phyloP scores from a whole-genome alignment of 2,797 vertebrate genomes.

The Bucorvus abyssinicus region DNA sequence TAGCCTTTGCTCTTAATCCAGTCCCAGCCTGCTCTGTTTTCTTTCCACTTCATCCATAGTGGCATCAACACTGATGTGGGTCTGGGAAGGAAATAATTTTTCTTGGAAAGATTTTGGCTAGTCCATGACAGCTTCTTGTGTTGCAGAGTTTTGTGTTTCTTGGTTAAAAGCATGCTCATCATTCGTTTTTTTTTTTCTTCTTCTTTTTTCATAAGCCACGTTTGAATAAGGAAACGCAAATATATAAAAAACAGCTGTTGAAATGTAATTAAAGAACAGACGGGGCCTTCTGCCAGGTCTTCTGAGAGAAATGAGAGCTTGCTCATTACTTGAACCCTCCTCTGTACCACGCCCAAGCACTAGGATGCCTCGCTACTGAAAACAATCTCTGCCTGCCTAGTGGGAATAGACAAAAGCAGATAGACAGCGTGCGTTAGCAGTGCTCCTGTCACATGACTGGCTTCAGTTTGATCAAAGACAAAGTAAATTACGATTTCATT shows the following conservation, averaged over 20 bases:
- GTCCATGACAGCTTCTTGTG: constrained; percentile 9
- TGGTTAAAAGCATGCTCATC: constrained; percentile 37
- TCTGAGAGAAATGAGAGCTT: constrained; percentile 60
- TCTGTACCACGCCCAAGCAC: not conserved
- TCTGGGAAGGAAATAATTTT: constrained; percentile 30
- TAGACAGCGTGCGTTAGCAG: not conserved
- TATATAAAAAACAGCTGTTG: constrained; percentile 72
- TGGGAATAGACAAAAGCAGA: constrained; percentile 11
- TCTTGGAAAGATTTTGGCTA: constrained; percentile 42
- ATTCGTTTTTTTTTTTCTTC: not conserved
- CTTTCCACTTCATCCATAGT: not conserved
- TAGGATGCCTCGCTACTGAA: constrained; percentile 36
- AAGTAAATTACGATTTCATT: constrained; percentile 16
- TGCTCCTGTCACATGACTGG: not conserved
- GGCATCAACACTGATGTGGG: not conserved
- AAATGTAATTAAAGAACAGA: constrained; percentile 73
- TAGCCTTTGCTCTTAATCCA: not conserved
- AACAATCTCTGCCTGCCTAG: constrained; percentile 9
- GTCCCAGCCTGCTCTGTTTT: not conserved
- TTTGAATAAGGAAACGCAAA: constrained; percentile 66
- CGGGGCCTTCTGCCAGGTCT: constrained; percentile 58
- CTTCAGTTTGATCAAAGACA: constrained; percentile 9
- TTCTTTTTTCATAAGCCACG: constrained; percentile 8
- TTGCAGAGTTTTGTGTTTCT: constrained; percentile 46
- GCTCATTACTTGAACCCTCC: constrained; percentile 29